A percentile compares a stretch with the other conserved stretches of the same genome.
Conservation (phyloP, 2,113 vertebrate genomes). For the Rhinoderma darwinii region DNA sequence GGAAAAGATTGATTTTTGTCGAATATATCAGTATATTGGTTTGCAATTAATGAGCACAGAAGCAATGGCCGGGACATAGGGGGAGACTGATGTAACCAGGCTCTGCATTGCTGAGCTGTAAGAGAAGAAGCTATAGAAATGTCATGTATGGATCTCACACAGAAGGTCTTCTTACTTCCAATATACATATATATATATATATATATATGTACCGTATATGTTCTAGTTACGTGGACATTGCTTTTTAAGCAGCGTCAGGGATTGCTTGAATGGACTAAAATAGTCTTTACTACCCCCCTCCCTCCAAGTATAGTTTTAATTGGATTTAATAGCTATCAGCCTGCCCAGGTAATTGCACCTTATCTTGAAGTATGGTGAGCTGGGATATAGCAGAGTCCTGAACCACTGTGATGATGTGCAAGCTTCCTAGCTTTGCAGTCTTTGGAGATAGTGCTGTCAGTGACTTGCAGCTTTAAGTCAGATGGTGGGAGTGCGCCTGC, state of each 20-base stretch:
- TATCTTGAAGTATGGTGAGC: neutral
- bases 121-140: neutral
- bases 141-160: neutral
- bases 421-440: constrained; percentile 28
- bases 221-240: too few species aligned
- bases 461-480: constrained; percentile 48
- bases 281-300: too few species aligned
- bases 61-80: neutral
- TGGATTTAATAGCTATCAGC: neutral
- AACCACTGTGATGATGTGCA: constrained; percentile 11
- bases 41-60: neutral
- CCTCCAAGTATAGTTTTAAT: neutral
- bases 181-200: neutral
- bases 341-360: neutral
- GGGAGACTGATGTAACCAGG: neutral
- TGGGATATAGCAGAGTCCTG: neutral
- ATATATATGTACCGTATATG: too few species aligned
- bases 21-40: constrained; percentile 7
- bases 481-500: constrained; percentile 35
- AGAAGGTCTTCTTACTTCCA: neutral
- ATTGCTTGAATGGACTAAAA: neutral
- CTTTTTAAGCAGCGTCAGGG: neutral
- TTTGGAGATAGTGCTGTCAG: constrained; percentile 15
- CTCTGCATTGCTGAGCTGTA: constrained; percentile 20
- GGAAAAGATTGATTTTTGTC: constrained; percentile 1